These are phyloP conservation scores for Saguinus imperator DNA, from an alignment of 2,113 vertebrate genomes.

Conservation along the genomic window DNA sequence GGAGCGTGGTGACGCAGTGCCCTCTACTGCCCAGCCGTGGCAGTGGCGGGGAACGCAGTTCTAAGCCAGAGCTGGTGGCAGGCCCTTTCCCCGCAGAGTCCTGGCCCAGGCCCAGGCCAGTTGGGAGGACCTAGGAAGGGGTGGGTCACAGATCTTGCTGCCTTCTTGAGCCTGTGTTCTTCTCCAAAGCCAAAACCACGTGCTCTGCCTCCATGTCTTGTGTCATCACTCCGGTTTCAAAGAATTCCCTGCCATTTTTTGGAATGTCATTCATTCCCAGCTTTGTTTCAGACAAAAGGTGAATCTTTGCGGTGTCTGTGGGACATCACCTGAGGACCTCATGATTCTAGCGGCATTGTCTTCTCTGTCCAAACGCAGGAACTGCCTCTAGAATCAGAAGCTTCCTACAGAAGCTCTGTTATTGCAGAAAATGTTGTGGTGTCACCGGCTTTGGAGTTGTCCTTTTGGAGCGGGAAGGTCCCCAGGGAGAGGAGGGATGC, in stretches of 20 bases:
- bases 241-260: neutral
- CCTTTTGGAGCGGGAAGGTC: fast-evolving
- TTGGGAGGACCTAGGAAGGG: neutral
- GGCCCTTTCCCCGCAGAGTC: neutral
- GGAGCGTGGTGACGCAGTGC: constrained; percentile 50
- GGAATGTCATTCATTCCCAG: neutral
- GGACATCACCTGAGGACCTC: neutral
- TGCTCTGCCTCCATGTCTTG: neutral
- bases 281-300: neutral
- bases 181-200: neutral
- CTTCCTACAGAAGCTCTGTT: neutral
- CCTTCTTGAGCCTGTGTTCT: neutral
- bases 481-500: neutral
- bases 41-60: neutral
- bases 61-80: fast-evolving
- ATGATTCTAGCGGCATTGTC: fast-evolving
- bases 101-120: no score
- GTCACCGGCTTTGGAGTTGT: fast-evolving
- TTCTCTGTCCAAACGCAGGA: neutral
- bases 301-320: neutral
- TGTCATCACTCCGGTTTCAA: neutral
- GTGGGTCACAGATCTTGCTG: neutral
- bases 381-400: neutral
- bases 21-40: constrained; percentile 67
- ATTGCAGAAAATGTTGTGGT: neutral